Evolutionary conservation across 2,797 vertebrate genomes (phyloP).

Genomic region (Muraenolepis orangiensis): DNA sequence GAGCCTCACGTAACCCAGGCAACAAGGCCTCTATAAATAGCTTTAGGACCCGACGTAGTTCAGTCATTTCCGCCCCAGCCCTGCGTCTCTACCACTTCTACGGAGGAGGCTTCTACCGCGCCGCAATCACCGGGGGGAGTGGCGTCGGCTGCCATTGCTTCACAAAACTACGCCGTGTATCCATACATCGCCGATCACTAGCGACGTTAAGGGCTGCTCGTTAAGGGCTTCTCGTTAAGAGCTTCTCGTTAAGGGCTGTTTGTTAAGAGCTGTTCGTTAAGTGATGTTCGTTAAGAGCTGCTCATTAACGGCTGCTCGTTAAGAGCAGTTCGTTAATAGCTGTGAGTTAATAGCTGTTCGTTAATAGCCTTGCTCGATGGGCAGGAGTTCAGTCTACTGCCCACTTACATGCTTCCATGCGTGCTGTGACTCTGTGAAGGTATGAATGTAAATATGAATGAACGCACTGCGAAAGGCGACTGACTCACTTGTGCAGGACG

Average conservation of each 20-base stretch:
- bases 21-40: conserved; percentile 81
- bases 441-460: not conserved
- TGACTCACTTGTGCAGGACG: conserved; percentile 91
- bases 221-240: not conserved
- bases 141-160: conserved; percentile 29
- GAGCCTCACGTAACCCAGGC: conserved; percentile 75
- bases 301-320: not conserved
- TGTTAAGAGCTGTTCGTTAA: not conserved
- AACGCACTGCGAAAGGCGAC: conserved; percentile 41
- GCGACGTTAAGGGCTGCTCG: not conserved
- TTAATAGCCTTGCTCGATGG: not conserved
- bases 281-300: not conserved
- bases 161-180: conserved; percentile 15
- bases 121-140: conserved; percentile 29
- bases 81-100: conserved; percentile 64
- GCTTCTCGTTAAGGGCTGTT: not conserved
- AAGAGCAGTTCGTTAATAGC: not conserved
- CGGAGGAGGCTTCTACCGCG: conserved; percentile 46
- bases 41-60: conserved; percentile 60
- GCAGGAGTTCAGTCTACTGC: not conserved
- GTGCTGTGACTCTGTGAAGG: not conserved
- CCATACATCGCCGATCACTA: not conserved
- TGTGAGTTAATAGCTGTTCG: not conserved
- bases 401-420: not conserved
- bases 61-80: conserved; percentile 64